Evolutionary conservation across 2,113 vertebrate species (phyloP).

Genomic region (Ameiurus melas): DNA sequence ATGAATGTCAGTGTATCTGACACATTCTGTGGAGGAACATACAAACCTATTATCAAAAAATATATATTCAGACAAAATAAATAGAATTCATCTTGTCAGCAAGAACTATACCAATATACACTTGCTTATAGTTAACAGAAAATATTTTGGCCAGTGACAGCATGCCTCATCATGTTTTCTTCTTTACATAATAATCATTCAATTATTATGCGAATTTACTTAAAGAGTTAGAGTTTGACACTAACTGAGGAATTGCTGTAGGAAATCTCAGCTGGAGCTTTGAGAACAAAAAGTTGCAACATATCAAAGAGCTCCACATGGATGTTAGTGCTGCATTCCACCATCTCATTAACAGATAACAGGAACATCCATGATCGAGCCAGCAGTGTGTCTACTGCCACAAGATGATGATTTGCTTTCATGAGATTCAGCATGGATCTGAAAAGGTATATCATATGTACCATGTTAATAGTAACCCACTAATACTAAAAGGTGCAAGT

Average conservation of each 20-base stretch:
- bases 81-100: not conserved
- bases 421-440: constrained; percentile 69
- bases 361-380: constrained; percentile 79
- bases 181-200: not conserved
- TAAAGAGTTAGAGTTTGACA: not conserved
- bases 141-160: not conserved
- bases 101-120: not conserved
- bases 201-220: not conserved
- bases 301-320: constrained; percentile 66
- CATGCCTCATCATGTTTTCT: not conserved
- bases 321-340: constrained; percentile 59
- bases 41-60: not conserved
- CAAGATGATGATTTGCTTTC: constrained; percentile 65
- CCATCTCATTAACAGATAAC: constrained; percentile 66
- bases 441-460: not conserved
- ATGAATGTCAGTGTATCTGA: constrained; percentile 60
- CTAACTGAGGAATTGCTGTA: constrained; percentile 44
- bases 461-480: not conserved
- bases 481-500: not conserved
- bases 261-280: not conserved
- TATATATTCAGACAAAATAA: not conserved
- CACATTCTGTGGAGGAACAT: constrained; percentile 57
- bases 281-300: constrained; percentile 65
- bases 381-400: constrained; percentile 68
- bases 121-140: not conserved